phyloP scores from a whole-genome alignment of 2,888 invertebrate species.

The Ophion ellenae region DNA sequence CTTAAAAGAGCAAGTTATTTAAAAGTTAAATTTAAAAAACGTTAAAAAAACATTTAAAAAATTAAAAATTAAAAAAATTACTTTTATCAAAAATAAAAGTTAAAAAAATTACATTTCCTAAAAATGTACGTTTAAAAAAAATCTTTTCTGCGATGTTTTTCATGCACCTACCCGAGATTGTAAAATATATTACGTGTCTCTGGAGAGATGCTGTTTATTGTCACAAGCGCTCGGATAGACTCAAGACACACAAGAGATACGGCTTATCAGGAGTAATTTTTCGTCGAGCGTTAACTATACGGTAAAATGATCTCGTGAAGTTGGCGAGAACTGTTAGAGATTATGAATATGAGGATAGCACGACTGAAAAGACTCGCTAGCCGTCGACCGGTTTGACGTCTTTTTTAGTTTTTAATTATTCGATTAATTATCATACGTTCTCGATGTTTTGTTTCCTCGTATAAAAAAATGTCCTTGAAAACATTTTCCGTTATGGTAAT shows the following conservation, averaged over 20 bases:
- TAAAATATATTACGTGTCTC: conserved; percentile 10
- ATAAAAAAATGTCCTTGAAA: too few species aligned
- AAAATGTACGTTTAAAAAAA: too few species aligned
- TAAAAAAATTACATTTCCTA: too few species aligned
- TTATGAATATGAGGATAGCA: conserved; percentile 9
- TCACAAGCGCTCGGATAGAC: conserved; percentile 40
- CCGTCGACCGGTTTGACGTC: conserved; percentile 31
- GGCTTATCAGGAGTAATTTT: conserved; percentile 56
- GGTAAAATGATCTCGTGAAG: conserved; percentile 15
- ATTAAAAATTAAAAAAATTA: background rate
- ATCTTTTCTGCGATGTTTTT: too few species aligned
- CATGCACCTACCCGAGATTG: background rate
- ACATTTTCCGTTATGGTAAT: too few species aligned
- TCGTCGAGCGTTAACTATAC: conserved; percentile 33
- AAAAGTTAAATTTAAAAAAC: too few species aligned
- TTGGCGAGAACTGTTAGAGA: conserved; percentile 1
- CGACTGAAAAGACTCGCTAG: background rate
- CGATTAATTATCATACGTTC: conserved; percentile 42
- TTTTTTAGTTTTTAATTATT: conserved; percentile 44
- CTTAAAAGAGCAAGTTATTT: too few species aligned
- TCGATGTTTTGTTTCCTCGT: background rate
- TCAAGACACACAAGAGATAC: conserved; percentile 41
- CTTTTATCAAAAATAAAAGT: too few species aligned
- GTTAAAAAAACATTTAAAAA: too few species aligned
- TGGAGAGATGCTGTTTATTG: conserved; percentile 42